Evolutionary conservation across 2,888 invertebrate species (phyloP), one percentile per base, ranked within the genome.

Genomic region (Trileptium ribeirensis): DNA sequence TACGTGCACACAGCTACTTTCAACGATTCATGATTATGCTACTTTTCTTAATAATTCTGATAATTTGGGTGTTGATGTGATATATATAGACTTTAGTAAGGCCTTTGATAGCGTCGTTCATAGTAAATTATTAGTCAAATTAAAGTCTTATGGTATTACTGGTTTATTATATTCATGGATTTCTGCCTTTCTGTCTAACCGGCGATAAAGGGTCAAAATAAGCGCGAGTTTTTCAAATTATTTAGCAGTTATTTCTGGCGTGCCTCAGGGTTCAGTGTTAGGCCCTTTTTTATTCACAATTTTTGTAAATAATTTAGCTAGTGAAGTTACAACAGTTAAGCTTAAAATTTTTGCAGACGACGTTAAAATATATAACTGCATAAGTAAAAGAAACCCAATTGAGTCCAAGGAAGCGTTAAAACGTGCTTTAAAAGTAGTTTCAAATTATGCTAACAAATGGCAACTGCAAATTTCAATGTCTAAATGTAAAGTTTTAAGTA

Each of bases 261-360:
- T 79, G 15, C 79, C 79, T 79, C 79, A 79, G 67, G 79, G 79
- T 29, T 34, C 36, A 31, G 67, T 79, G n/a, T 37, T 79, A n/a
- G 79, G 79, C 67, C 79, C 79, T 19, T 67, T 34, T 8, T 3
- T 79, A 15, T 79, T 79, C 34, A 8, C 64, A n/a, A 34, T 67
- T 31, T 74, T 74, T 37, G 40, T 79, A 70, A 79, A 79, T 79
- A 40, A 79, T 70, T 34, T 79, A 79, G 34, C 33, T 70, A 34
- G 34, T 19, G 74, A 15, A 34, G 37, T 36, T 31, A 70, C 34
- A 34, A 67, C 29, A 15, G 15, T 24, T 70, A 70, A 79, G n/a
- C 29, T 79, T 70, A 31, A 29, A 15, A 31, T 79, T 67, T 79
- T 74, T 79, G 74, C 74, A 34, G 74, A 70, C 37, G 74, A 70